Evolutionary conservation across 2,113 vertebrate genomes (phyloP).

Genomic region (Apodemus sylvaticus): DNA sequence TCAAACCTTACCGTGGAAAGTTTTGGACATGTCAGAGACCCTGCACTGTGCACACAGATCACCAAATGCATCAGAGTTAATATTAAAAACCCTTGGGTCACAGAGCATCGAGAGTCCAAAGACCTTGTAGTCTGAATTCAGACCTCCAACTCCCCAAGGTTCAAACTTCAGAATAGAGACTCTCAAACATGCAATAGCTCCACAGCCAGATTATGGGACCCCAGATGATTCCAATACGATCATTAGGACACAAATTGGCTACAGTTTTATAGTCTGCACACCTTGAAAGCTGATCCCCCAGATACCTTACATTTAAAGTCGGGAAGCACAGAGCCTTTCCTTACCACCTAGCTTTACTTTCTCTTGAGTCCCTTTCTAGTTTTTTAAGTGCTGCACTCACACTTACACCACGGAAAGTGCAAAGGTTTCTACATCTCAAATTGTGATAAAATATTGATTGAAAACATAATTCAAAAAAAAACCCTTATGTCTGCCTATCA

Average conservation of each 20-base stretch:
- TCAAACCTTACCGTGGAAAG: neutral
- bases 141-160: neutral
- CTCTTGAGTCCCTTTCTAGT: neutral
- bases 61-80: neutral
- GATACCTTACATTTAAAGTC: neutral
- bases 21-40: neutral
- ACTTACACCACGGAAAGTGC: neutral
- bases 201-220: neutral
- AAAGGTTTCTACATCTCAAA: neutral
- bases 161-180: neutral
- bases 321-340: neutral
- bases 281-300: neutral
- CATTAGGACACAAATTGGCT: neutral
- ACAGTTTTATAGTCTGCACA: neutral
- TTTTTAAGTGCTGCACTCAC: neutral
- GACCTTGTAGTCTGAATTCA: neutral
- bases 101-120: neutral
- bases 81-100: neutral
- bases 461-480: neutral
- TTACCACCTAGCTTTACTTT: neutral
- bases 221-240: neutral
- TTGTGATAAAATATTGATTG: neutral
- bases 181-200: neutral
- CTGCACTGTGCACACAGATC: neutral
- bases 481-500: neutral